phyloP scores from a whole-genome alignment of 2,113 vertebrate species.

The Chlorodrepanis virens region DNA sequence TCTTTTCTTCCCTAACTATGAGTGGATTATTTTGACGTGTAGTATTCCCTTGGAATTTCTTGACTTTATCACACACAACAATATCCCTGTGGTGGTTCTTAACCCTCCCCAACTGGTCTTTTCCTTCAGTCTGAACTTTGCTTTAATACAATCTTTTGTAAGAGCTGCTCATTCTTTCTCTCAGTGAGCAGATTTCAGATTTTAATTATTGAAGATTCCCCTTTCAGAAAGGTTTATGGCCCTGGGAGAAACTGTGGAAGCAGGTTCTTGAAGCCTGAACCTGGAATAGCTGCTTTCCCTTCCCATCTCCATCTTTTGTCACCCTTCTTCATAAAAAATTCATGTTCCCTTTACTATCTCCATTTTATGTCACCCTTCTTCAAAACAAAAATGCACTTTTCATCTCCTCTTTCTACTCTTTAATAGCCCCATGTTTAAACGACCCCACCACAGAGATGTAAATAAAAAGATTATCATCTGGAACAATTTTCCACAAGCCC shows the following conservation, averaged over 20 bases:
- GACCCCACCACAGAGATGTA: background rate
- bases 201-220: background rate
- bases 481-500: background rate
- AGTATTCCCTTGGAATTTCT: background rate
- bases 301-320: background rate
- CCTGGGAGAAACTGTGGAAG: background rate
- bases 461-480: background rate
- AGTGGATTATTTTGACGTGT: background rate
- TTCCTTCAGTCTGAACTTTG: background rate
- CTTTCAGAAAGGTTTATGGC: background rate
- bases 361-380: background rate
- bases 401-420: background rate
- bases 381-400: background rate
- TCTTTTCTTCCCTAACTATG: background rate
- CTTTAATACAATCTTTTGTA: background rate
- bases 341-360: background rate
- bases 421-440: background rate
- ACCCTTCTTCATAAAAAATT: background rate
- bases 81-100: background rate
- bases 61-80: background rate
- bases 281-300: background rate
- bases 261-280: background rate
- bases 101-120: background rate
- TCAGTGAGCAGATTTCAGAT: background rate
- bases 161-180: background rate